Percentiles rank a stretch among this genome's conserved stretches.
phyloP scores from a whole-genome alignment of 2,113 vertebrate species.

The Grammomys dolichurus region DNA sequence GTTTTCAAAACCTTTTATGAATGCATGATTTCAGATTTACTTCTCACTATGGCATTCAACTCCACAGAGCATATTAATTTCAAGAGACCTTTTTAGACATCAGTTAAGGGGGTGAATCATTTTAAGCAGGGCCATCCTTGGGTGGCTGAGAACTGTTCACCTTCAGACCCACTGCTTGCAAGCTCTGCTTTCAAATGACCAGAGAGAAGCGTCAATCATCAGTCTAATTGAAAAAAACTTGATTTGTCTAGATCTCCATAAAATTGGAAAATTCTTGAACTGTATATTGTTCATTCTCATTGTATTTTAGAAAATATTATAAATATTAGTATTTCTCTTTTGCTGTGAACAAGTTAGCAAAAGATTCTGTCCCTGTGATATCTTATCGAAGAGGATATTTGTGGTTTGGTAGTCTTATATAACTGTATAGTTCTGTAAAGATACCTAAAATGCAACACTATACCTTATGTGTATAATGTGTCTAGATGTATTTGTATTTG shows the following conservation, averaged over 20 bases:
- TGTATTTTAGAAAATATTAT: constrained; percentile 56
- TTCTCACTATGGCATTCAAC: constrained; percentile 25
- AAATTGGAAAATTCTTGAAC: constrained; percentile 56
- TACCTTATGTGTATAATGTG: background rate
- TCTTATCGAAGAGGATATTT: background rate
- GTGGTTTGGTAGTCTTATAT: background rate
- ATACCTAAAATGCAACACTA: background rate
- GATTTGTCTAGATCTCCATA: constrained; percentile 66
- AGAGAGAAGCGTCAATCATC: background rate
- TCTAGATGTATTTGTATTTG: background rate
- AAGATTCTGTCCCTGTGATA: background rate
- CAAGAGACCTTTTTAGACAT: constrained; percentile 60
- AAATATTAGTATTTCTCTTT: constrained; percentile 36
- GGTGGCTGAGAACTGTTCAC: background rate
- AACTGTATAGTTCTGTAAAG: constrained; percentile 47
- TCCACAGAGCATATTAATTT: constrained; percentile 61
- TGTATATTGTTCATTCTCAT: constrained; percentile 20
- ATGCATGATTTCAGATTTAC: constrained; percentile 47
- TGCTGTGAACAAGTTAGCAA: constrained; percentile 49
- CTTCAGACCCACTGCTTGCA: constrained; percentile 30
- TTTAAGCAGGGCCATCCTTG: constrained; percentile 31
- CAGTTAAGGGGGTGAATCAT: constrained; percentile 57
- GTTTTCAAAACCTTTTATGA: constrained; percentile 39
- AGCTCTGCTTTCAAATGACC: background rate
- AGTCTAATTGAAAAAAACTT: background rate